Conservation (phyloP, 2,888 invertebrate species). For the Oxytorus armatus region DNA sequence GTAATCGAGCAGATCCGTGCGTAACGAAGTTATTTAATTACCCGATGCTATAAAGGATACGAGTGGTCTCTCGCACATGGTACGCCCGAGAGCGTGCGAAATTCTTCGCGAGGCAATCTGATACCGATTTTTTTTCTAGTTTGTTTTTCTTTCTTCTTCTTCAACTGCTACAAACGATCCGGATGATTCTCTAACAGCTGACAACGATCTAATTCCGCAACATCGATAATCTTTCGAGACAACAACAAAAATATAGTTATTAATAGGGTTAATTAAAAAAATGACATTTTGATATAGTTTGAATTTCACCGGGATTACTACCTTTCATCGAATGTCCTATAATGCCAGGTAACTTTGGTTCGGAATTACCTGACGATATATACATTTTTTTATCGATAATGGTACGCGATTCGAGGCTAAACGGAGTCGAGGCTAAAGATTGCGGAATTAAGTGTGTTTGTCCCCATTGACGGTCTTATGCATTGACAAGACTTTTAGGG, state of each 20-base stretch:
- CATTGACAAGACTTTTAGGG: not conserved
- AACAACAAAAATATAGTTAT: slow-evolving; percentile 2
- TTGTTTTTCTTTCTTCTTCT: not conserved
- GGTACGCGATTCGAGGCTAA: no score
- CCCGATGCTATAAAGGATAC: slow-evolving; percentile 29
- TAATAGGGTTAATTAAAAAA: no score
- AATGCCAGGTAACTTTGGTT: slow-evolving; percentile 19
- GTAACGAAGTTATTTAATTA: slow-evolving; percentile 64
- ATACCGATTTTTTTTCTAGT: not conserved
- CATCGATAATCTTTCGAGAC: not conserved
- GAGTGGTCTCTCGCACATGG: not conserved
- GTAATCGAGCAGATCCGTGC: slow-evolving; percentile 58
- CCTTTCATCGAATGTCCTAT: slow-evolving; percentile 1
- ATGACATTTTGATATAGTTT: no score
- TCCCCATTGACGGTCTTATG: not conserved
- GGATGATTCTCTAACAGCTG: slow-evolving; percentile 6
- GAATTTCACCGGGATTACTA: not conserved
- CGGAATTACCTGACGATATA: slow-evolving; percentile 15
- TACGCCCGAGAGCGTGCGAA: slow-evolving; percentile 14
- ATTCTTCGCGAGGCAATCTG: slow-evolving; percentile 13
- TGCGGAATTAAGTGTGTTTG: slow-evolving; percentile 3
- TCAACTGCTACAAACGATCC: slow-evolving; percentile 2
- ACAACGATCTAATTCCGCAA: slow-evolving; percentile 27
- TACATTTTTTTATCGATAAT: not conserved
- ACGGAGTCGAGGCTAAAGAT: not conserved